Evolutionary conservation across 2,888 invertebrate genomes (phyloP).

Genomic region (Lasiommata megera): DNA sequence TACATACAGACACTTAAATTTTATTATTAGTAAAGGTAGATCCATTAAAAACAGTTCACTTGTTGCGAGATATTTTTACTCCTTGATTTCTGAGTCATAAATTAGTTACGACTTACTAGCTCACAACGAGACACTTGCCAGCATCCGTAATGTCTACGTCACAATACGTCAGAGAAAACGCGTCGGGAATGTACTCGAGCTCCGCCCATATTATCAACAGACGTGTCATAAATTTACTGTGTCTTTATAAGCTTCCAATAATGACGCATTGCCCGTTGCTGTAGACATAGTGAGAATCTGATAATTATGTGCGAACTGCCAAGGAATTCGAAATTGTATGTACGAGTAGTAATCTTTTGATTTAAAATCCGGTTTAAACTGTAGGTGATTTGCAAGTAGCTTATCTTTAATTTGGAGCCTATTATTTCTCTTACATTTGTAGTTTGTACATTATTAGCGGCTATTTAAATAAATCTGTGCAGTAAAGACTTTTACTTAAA

Average conservation of each 20-base stretch:
- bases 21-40: not conserved
- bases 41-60: not conserved
- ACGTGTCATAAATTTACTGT: slow-evolving; percentile 8
- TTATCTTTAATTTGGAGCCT: too few species aligned
- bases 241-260: slow-evolving; percentile 9
- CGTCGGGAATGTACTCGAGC: slow-evolving; percentile 8
- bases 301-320: slow-evolving; percentile 4
- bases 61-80: not conserved
- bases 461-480: too few species aligned
- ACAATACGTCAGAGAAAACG: slow-evolving; percentile 4
- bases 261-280: slow-evolving; percentile 5
- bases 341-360: not conserved
- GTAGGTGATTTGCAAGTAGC: too few species aligned
- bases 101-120: not conserved
- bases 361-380: too few species aligned
- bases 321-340: not conserved
- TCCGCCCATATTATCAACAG: not conserved
- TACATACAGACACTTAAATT: not conserved
- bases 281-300: not conserved
- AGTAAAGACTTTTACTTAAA: too few species aligned
- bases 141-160: slow-evolving; percentile 11
- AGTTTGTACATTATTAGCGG: too few species aligned
- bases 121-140: slow-evolving; percentile 9
- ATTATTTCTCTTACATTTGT: too few species aligned
- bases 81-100: slow-evolving; percentile 8